These are phyloP conservation scores for Sitophilus oryzae DNA, from an alignment of 1,140 invertebrate species.

Conservation along the genomic window DNA sequence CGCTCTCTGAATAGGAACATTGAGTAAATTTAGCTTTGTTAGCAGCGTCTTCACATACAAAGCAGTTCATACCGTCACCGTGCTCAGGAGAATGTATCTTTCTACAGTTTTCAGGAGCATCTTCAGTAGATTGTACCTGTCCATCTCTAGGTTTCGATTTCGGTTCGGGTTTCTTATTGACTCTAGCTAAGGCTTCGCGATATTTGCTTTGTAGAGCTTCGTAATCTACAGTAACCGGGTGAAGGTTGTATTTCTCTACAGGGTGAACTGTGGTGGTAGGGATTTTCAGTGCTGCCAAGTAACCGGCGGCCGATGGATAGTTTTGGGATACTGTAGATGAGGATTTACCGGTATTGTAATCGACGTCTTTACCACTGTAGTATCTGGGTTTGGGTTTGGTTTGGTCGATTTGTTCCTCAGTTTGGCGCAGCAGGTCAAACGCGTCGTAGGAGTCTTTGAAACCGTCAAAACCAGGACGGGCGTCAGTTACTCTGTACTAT, in stretches of 20 bases:
- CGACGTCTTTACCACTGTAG: conserved; percentile 18
- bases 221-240: conserved; percentile 24
- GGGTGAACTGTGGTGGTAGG: conserved; percentile 25
- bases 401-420: conserved; percentile 14
- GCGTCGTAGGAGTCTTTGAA: conserved; percentile 8
- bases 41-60: conserved; percentile 48
- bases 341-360: conserved; percentile 33
- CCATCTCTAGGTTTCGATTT: no score
- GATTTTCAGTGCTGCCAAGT: conserved; percentile 10
- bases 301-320: conserved; percentile 27
- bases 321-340: conserved; percentile 27
- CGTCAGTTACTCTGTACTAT: no score
- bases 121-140: conserved; percentile 22
- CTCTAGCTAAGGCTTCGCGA: conserved; percentile 23
- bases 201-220: conserved; percentile 24
- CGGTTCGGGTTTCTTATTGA: no score
- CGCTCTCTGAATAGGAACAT: conserved; percentile 45
- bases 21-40: conserved; percentile 47
- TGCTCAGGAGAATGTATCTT: conserved; percentile 31
- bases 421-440: conserved; percentile 5
- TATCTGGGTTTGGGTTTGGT: conserved; percentile 11
- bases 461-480: conserved; percentile 7
- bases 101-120: conserved; percentile 33
- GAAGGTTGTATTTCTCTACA: conserved; percentile 40
- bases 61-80: conserved; percentile 46